Evolutionary conservation across 92 coral and sea anemone species (phyloP), one percentile per base, ranked within the genome.

Genomic region (Pocillopora grandis): DNA sequence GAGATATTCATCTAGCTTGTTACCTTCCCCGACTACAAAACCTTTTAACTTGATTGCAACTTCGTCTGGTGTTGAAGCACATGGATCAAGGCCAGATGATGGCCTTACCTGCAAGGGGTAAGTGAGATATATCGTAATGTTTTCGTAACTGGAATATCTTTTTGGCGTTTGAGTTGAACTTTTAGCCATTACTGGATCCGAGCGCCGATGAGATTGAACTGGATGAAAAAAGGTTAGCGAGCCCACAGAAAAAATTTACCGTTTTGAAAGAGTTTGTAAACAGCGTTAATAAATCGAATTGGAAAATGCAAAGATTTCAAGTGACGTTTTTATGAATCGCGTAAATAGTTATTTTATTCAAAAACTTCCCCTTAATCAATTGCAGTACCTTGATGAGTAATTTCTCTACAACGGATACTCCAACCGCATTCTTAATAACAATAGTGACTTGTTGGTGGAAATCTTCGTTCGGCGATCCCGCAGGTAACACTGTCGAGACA

Each of bases 11-110:
- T 78, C 82, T 5, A 78, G 58, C 12, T 78, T 21, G 23, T 59
- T 75, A 12, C 52, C 79, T 19, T 55, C 10, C n/a, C 63, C 72
- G 14, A 78, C n/a, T 5, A 78, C 36, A 0, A 78, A 12, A 16
- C 23, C 10, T 12, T 78, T 23, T 65, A 78, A 23, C 15, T 42
- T 20, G 16, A 18, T 15, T 12, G 42, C 0, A 4, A 78, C 61
- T 18, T 58, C 21, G 16, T 76, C 80, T 52, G 35, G 2, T 27
- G 80, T 17, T 16, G 80, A 27, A 12, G 31, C 23, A 27, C 80
- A 76, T 23, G 80, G 66, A 58, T 76, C 66, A 76, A 76, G 66
- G 17, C 33, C 14, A 12, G 80, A 17, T 35, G 80, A 76, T 21
- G 80, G 80, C 20, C 7, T 31, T 16, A 76, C 66, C 80, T 76